Evolutionary conservation across 2,888 invertebrate species (phyloP).

Genomic region (Himalopsyche kuldschensis): DNA sequence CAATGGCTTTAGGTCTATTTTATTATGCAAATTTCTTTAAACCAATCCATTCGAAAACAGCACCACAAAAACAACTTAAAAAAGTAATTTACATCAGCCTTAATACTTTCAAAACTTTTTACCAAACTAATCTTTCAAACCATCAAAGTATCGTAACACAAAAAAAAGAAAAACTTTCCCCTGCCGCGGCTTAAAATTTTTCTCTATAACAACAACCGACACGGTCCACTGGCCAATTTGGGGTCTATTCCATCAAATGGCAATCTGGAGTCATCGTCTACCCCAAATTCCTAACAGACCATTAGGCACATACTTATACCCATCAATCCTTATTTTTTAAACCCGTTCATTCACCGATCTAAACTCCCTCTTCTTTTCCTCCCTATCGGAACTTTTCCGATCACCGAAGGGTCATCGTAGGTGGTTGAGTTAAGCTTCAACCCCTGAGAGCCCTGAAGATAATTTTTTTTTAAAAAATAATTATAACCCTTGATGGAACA

Average conservation of each 20-base stretch:
- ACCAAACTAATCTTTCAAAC: neutral
- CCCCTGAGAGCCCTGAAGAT: neutral
- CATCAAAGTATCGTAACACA: neutral
- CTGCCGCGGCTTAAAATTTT: neutral
- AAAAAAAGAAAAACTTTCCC: neutral
- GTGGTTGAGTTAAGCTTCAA: neutral
- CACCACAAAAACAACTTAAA: neutral
- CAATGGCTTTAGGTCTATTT: neutral
- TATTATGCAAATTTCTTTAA: neutral
- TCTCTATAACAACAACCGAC: neutral
- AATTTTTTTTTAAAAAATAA: no score
- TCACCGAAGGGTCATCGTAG: neutral
- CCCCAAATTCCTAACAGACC: conserved; percentile 10
- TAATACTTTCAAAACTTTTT: neutral
- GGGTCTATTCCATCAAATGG: neutral
- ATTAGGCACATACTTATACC: conserved; percentile 24
- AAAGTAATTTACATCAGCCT: neutral
- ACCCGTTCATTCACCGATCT: neutral
- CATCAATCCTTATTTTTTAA: conserved; percentile 28
- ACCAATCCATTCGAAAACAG: neutral
- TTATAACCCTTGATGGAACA: no score
- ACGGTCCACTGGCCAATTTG: neutral
- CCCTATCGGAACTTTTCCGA: neutral
- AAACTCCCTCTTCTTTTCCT: neutral
- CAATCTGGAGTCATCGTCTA: neutral